Base-by-base conservation (phyloP, 2,888 invertebrate species). In the Sarcophaga subvicina region DNA sequence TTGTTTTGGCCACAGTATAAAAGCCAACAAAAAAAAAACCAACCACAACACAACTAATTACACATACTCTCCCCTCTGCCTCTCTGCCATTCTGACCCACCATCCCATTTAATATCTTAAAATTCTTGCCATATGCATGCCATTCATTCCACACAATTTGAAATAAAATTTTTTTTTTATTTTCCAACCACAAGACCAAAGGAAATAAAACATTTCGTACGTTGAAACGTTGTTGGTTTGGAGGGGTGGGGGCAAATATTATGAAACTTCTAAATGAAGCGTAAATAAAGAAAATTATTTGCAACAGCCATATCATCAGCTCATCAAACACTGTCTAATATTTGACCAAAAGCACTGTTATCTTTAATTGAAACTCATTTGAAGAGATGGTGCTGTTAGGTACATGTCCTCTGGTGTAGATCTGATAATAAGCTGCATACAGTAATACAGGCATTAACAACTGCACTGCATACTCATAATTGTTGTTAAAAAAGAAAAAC, bases 1-100 rank as follows among this genome's bases (percentile, higher is more conserved):
- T 54, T 54, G 4, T 54, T 54, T 54, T 54, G 54, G 54, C 54
- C 54, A 54, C 49, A 71, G 11, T n/a, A 60, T 37, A 62, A 60
- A 37, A 37, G 37, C 8, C 8, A 37, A 60, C 10, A n/a, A 78
- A 62, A 63, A 71, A 63, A 49, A 14, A 14, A 60, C 2, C n/a
- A 71, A 63, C 63, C 27, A 64, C 66, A 76, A 72, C 54, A 63
- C 62, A 80, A 84, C 77, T 85, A 85, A 85, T 85, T 85, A 85
- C 81, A 83, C 67, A 77, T 67, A 67, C 67, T 70, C 47, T 22
- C 37, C 49, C 73, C 47, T 20, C 14, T 47, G 22, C 49, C 62
- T 27, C 47, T n/a, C 25, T 69, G 4, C 54, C 54, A 54, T 14
- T 2, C 37, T 37, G 37, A 8, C 8, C 8, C 37, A 2, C 37